Evolutionary conservation across 2,888 invertebrate species (phyloP).

Genomic region (Lochmaea crataegi): DNA sequence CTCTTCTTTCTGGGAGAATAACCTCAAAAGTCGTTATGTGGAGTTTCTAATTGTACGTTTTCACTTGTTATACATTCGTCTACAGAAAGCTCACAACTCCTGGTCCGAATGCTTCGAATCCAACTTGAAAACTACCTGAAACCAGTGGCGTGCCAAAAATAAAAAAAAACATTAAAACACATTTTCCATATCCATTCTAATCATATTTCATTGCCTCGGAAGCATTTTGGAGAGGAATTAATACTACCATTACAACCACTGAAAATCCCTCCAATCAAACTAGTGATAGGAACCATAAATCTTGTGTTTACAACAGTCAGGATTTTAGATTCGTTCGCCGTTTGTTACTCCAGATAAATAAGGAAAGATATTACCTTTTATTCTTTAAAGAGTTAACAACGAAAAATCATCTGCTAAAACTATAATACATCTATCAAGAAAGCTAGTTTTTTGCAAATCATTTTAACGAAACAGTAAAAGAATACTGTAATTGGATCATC

Average conservation of each 20-base stretch:
- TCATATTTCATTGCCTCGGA: background rate
- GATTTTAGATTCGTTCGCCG: background rate
- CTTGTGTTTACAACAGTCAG: constrained; percentile 28
- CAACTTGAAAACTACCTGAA: constrained; percentile 64
- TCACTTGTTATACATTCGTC: constrained; percentile 62
- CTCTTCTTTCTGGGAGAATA: constrained; percentile 59
- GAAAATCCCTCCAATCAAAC: too few species aligned
- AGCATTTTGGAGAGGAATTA: too few species aligned
- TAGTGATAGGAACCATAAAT: constrained; percentile 41
- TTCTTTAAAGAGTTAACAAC: too few species aligned
- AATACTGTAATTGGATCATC: too few species aligned
- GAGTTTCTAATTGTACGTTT: constrained; percentile 63
- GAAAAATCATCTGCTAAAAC: too few species aligned
- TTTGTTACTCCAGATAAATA: background rate
- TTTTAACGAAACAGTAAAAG: too few species aligned
- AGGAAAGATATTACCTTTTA: background rate
- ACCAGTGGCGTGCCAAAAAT: constrained; percentile 21
- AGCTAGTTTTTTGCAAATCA: too few species aligned
- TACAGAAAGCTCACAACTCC: constrained; percentile 60
- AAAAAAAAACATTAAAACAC: background rate
- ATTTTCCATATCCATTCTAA: background rate
- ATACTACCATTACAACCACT: too few species aligned
- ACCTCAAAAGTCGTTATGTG: constrained; percentile 57
- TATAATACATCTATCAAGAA: too few species aligned
- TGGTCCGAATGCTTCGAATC: constrained; percentile 49